These are phyloP conservation scores for Chymomyza caudatula DNA, from an alignment of 2,888 invertebrate species.

Conservation along the genomic window DNA sequence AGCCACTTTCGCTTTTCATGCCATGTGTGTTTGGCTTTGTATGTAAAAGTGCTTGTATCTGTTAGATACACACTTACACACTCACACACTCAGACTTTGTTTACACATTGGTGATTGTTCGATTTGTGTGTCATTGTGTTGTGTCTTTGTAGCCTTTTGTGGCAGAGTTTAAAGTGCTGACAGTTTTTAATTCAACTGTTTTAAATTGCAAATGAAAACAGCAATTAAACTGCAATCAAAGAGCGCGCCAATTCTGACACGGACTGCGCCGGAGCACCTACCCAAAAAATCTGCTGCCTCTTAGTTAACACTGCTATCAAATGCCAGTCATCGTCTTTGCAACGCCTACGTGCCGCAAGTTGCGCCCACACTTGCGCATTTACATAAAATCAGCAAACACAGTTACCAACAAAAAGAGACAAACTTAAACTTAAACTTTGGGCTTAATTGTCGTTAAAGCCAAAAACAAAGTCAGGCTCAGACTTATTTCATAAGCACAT, in stretches of 20 bases:
- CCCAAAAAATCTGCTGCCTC: neutral
- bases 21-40: neutral
- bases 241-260: conserved; percentile 50
- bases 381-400: conserved; percentile 47
- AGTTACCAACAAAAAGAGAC: conserved; percentile 11
- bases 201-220: conserved; percentile 37
- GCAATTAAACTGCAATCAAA: conserved; percentile 48
- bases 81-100: conserved; percentile 2
- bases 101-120: neutral
- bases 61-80: neutral
- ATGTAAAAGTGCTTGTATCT: neutral
- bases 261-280: conserved; percentile 6
- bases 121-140: neutral
- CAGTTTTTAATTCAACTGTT: conserved; percentile 6
- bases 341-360: conserved; percentile 32
- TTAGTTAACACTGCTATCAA: conserved; percentile 35
- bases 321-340: conserved; percentile 37
- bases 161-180: conserved; percentile 10
- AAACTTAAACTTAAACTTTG: neutral
- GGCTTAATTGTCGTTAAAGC: neutral
- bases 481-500: conserved; percentile 61
- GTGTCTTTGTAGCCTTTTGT: neutral
- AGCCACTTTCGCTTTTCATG: conserved; percentile 47
- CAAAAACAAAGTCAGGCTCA: conserved; percentile 14
- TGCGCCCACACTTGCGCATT: conserved; percentile 30